phyloP scores from a whole-genome alignment of 2,888 invertebrate species.

The Stenurella melanura region DNA sequence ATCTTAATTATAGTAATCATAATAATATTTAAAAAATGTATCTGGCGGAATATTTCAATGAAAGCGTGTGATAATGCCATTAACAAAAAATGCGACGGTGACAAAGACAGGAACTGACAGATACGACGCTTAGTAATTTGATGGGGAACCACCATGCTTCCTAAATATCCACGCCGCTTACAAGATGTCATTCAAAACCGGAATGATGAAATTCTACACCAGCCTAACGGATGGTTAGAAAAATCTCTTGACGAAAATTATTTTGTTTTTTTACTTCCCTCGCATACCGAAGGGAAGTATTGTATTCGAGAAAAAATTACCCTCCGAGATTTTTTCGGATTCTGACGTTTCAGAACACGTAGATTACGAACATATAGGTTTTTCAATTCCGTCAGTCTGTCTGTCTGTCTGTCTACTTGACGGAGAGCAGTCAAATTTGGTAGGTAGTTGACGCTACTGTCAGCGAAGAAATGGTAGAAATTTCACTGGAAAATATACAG shows the following conservation, averaged over 20 bases:
- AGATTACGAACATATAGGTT: no score
- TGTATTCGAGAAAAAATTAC: no score
- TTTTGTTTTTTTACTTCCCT: no score
- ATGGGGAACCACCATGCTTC: conserved; percentile 28
- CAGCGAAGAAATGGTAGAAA: no score
- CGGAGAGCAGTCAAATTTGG: no score
- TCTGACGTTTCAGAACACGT: no score
- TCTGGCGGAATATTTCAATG: background rate
- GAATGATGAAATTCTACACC: background rate
- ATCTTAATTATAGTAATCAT: conserved; percentile 2
- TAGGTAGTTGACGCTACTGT: no score
- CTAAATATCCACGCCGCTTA: background rate
- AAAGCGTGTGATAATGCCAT: background rate
- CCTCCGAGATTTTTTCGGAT: no score
- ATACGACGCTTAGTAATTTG: background rate
- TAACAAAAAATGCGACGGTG: conserved; percentile 1
- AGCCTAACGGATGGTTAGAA: background rate
- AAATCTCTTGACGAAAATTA: background rate
- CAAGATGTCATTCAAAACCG: conserved; percentile 1
- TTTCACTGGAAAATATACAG: no score
- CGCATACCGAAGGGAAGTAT: no score
- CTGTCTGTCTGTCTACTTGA: no score
- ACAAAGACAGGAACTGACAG: background rate
- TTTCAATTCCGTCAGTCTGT: no score
- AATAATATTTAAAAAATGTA: background rate